Base-by-base conservation (phyloP, 2,113 vertebrate species). In the Salminus brasiliensis region DNA sequence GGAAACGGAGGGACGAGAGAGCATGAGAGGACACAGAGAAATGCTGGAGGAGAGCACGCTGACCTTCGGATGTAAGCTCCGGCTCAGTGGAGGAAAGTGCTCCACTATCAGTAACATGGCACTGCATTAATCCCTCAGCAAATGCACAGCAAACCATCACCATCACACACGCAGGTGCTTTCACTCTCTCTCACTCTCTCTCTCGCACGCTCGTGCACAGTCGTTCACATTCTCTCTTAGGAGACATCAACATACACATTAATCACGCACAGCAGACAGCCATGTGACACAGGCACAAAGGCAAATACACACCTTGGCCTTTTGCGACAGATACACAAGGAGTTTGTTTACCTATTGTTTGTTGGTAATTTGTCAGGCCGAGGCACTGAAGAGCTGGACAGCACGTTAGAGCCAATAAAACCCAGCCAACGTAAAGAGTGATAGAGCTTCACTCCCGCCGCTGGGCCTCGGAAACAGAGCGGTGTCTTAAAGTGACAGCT, bases 331-430 rank as follows among this genome's bases (percentile, higher is more conserved):
- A 30, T 57, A 27, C 13, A 12, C 23, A 21, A 10, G 41, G 23
- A 45, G 39, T 18, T 74, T 78, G 72, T 71, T 81, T 79, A 53
- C 72, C 45, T 81, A 59, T 55, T 78, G 73, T 84, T 83, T 84
- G 73, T 80, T 77, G 83, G 82, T 79, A 67, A 82, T 88, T 85
- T 39, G 84, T 87, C 81, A 86, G 43, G 21, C 43, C 72, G 74
- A 57, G 0, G 63, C 72, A 77, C 13, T 83, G 82, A 87, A 71
- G 30, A 80, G 83, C 83, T 79, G 66, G 85, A 85, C 86, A 83
- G 82, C 18, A 5, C 29, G 76, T 87, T 86, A 83, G 82, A 84
- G 87, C 85, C 85, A 89, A 89, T 89, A 81, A 88, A 90, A 84
- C 82, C 81, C 49, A 63, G 30, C 21, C 18, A 34, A 72, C 81